Base-by-base conservation (phyloP, 2,888 invertebrate species). In the Steinernema carpocapsae region DNA sequence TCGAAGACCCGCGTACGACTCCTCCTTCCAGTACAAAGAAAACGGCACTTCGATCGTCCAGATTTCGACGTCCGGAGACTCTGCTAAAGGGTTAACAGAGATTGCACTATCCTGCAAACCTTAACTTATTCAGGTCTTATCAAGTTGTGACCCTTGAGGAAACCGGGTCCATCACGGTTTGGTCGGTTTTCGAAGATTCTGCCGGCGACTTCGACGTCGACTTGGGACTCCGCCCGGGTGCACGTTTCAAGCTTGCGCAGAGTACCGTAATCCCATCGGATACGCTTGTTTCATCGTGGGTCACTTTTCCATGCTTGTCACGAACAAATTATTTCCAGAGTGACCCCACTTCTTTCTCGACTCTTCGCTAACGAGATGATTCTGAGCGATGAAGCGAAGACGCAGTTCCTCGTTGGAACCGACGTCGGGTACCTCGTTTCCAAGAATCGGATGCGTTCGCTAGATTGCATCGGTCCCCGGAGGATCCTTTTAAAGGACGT, bases 1-100 rank as follows among this genome's bases (percentile, higher is more conserved):
- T 7, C 10, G 64, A 24, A 17, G 42, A 17, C 70, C 75, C 29
- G 45, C 72, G 48, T 75, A 72, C 51, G 75, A 75, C 73, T 73
- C 75, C 0, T 37, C 74, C 22, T 72, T 70, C 37, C 45, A 6
- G 19, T 19, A 45, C 42, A 42, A 42, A 14, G 6, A 10, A 22
- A 22, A 14, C 46, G 26, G 43, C 10, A 71, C 19, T 43, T 24
- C 71, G 1, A 22, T 43, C 43, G 71, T 71, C 19, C 71, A 43
- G 45, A 43, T 46, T 26, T 22, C 64, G 32, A 64, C 64, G 6
- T 4, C 29, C 17, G 64, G 64, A 14, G 64, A 64, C 32, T 10
- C 64, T 17, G 7, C 7, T 4, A 22, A 29, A 64, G 29, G 64
- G 64, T 64, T 26, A 3, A 4, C 26, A 3, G 26, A 17, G 6